A percentile compares a stretch with the other conserved stretches of the same genome.
Evolutionary conservation across 1,140 invertebrate genomes (phyloP).

Genomic region (Trinorchestia longiramus): DNA sequence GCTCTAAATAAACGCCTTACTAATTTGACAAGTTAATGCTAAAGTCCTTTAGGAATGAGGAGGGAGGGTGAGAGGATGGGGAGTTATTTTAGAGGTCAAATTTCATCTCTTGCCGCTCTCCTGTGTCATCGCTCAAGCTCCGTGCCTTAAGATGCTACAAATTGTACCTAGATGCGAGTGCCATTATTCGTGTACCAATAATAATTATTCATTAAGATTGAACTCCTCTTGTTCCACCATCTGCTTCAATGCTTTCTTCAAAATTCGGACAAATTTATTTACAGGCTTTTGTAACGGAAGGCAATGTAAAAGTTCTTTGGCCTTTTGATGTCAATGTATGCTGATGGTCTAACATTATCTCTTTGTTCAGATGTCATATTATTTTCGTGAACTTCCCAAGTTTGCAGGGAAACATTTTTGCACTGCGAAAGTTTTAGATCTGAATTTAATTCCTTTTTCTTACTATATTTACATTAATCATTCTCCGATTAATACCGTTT

Average conservation of each 20-base stretch:
- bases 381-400: not conserved
- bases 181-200: not conserved
- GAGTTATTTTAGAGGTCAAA: too few species aligned
- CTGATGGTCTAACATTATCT: not conserved
- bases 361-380: not conserved
- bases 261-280: not conserved
- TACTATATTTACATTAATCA: slow-evolving; percentile 25
- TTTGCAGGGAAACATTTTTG: not conserved
- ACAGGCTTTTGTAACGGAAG: not conserved
- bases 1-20: not conserved
- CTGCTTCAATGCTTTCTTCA: not conserved
- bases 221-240: not conserved
- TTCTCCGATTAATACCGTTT: not conserved
- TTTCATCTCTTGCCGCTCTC: too few species aligned
- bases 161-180: not conserved
- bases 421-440: not conserved
- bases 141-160: not conserved
- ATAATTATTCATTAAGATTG: not conserved
- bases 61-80: too few species aligned
- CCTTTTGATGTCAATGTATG: not conserved
- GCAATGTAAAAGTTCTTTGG: not conserved
- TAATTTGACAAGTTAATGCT: not conserved
- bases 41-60: too few species aligned
- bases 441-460: slow-evolving; percentile 18
- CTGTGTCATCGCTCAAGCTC: not conserved